Evolutionary conservation across 2,113 vertebrate species (phyloP).

Genomic region (Leptosomus discolor): DNA sequence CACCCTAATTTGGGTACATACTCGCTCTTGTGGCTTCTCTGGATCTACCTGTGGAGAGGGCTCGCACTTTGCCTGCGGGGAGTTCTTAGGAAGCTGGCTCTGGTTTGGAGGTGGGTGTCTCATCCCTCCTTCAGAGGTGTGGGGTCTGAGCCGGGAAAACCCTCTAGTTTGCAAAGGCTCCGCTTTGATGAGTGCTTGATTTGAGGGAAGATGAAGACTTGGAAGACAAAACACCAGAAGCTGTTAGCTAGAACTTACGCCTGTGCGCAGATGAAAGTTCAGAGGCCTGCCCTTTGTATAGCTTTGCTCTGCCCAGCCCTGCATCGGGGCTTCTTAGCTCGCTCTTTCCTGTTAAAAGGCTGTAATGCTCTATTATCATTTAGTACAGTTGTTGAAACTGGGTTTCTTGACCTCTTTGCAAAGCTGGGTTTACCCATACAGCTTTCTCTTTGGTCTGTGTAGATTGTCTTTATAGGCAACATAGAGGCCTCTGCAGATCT

Average conservation of each 20-base stretch:
- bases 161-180: neutral
- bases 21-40: neutral
- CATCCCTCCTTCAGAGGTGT: neutral
- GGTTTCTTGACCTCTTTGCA: neutral
- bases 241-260: neutral
- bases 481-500: neutral
- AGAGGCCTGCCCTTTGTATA: neutral
- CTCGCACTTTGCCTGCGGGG: neutral
- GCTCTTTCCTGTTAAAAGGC: neutral
- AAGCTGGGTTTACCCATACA: neutral
- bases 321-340: neutral
- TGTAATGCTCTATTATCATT: neutral
- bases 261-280: neutral
- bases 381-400: neutral
- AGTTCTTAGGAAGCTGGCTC: neutral
- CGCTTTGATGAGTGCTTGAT: neutral
- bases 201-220: neutral
- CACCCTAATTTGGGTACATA: rapidly evolving
- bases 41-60: rapidly evolving
- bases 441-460: neutral
- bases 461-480: neutral
- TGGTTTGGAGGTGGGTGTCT: neutral
- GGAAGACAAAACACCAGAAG: neutral
- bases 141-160: neutral
- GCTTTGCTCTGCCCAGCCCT: neutral